phyloP scores from a whole-genome alignment of 1,140 invertebrate genomes.

The Pachyrhynchus sulphureomaculatus region DNA sequence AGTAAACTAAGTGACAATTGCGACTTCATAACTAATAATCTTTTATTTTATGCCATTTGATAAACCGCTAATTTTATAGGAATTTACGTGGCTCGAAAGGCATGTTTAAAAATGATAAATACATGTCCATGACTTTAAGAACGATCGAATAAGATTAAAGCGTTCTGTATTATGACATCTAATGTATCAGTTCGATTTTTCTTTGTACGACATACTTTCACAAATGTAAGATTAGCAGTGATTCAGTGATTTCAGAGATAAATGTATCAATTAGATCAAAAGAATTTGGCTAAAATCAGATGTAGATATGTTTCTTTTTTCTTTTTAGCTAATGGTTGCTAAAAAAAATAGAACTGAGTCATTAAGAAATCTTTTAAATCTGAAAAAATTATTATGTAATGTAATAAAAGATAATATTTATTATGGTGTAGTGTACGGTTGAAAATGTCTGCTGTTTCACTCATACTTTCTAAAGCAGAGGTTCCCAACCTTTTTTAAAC shows the following conservation, averaged over 20 bases:
- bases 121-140: not conserved
- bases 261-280: not conserved
- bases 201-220: not conserved
- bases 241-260: not conserved
- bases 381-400: too few relatives aligned
- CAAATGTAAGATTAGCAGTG: constrained; percentile 3
- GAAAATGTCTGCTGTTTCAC: too few relatives aligned
- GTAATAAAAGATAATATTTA: too few relatives aligned
- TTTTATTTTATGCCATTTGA: too few relatives aligned
- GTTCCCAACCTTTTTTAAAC: too few relatives aligned
- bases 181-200: constrained; percentile 1
- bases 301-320: not conserved
- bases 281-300: constrained; percentile 3
- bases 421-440: too few relatives aligned
- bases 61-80: too few relatives aligned
- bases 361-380: too few relatives aligned
- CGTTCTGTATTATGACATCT: constrained; percentile 3
- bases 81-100: not conserved
- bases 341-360: not conserved
- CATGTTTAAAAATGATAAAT: not conserved
- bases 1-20: too few relatives aligned
- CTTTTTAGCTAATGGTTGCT: not conserved
- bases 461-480: too few relatives aligned
- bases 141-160: not conserved
- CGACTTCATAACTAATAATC: too few relatives aligned